Base-by-base conservation (phyloP, 1,140 invertebrate species). In the Drosophila grimshawi region DNA sequence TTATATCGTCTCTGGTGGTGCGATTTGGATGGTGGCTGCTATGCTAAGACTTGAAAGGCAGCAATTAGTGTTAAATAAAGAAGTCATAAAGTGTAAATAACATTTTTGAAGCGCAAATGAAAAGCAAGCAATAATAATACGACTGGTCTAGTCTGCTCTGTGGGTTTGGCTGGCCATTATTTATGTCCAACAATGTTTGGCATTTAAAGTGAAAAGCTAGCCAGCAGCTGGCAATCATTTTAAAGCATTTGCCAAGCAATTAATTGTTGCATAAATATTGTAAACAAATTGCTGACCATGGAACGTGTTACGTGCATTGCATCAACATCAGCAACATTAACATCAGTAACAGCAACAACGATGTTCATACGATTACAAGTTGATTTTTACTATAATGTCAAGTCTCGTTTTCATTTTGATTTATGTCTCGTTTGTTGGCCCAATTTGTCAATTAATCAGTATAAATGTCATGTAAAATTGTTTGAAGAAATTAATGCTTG, bases 81-180 rank as follows among this genome's bases (percentile, higher is more conserved):
- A 88, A 86, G 78, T 86, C 76, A 86, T 86, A 86, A 86, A 86
- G 77, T 86, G 80, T 88, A 86, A 88, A 88, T 83, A 89, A 83
- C 70, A 77, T 83, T 82, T 70, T 69, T 74, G 48, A 51, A 77
- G 69, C 59, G 59, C 65, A 86, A 86, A 89, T 88, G 74, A 71
- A 80, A 86, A 71, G 66, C 77, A 80, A 80, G 70, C 77, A 88
- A 46, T 45, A 63, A 67, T 56, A 39, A 33, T 32, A 46, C 39
- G 30, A 32, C 30, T 52, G 46, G 19, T 48, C 8, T 29, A 29
- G 3, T 5, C 29, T 37, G 3, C n/a, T 35, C 11, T 8, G 39
- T 55, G 32, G 3, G 32, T 29, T 29, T 43, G 39, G 2, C 11
- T 55, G 37, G 66, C 59, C 62, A 82, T 88, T 88, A 86, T 88